Evolutionary conservation across 1,140 invertebrate species (phyloP), one percentile per base, ranked within the genome.

Genomic region (Drosophila busckii): DNA sequence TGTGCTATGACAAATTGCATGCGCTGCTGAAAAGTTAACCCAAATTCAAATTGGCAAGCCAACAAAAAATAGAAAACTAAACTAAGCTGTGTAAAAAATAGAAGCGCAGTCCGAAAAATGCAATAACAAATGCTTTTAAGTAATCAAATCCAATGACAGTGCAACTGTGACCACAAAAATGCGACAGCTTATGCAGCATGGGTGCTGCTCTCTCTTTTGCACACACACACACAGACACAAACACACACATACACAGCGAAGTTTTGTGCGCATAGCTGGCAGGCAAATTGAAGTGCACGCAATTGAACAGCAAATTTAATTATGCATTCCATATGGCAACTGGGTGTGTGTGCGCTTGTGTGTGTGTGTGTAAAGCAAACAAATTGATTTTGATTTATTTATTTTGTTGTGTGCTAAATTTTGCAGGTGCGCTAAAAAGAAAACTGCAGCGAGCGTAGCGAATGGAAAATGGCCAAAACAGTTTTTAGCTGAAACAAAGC

Each of bases 331-430:
- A 80, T 71, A 76, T 80, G 56, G 23, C 61, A 31, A 44, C 46
- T 31, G 65, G 44, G 37, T 48, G 16, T 48, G 42, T 48, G 42
- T 45, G 54, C 50, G 56, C 49, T 38, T 52, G 52, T 50, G 48
- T 61, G 48, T 45, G 56, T 45, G 41, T 31, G 41, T 32, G 32
- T 60, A 32, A 45, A 20, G 73, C 66, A 78, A 78, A 78, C 68
- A 78, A 78, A 78, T 78, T 78, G 71, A 78, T 80, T 78, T 80
- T 80, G 73, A 78, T 78, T 78, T 78, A 78, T 78, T 78, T 80
- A 78, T 78, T 78, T 71, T 80, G 62, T 53, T 42, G 46, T 59
- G 38, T 31, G 46, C 37, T 38, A 46, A 48, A 53, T 48, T 55
- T 61, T 42, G 23, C 52, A 61, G 41, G 28, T 10, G 17, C 9